These are phyloP conservation scores for Neosilurus hyrtlii DNA, from an alignment of 2,797 vertebrate species.

Conservation along the genomic window DNA sequence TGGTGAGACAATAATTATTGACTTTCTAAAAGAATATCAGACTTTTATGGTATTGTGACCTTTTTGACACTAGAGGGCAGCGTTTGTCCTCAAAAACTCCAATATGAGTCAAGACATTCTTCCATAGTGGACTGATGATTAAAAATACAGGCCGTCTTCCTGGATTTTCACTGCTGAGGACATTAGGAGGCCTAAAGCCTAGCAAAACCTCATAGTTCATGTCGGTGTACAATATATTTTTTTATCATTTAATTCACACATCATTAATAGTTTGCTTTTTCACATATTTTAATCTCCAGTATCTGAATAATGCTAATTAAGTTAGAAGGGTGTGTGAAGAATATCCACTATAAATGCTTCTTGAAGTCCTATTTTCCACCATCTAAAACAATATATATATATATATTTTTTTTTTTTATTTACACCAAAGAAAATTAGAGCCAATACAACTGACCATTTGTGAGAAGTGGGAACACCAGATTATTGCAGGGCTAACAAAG, in stretches of 20 bases:
- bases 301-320: not conserved
- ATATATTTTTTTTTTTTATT: too few relatives aligned
- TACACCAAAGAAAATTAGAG: too few relatives aligned
- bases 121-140: not conserved
- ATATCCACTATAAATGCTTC: not conserved
- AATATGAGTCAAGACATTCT: not conserved
- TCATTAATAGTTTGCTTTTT: not conserved
- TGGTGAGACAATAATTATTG: not conserved
- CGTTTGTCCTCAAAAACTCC: constrained; percentile 16
- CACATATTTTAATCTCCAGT: not conserved
- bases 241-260: not conserved
- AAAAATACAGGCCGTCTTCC: not conserved
- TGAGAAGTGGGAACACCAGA: too few relatives aligned
- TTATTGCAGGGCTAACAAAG: too few relatives aligned
- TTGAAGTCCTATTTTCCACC: not conserved
- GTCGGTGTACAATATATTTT: not conserved
- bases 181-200: not conserved
- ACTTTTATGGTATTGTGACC: not conserved
- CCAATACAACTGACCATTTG: too few relatives aligned
- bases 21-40: not conserved
- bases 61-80: constrained; percentile 56
- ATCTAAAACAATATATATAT: not conserved
- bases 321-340: not conserved
- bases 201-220: not conserved
- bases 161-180: not conserved